phyloP scores from a whole-genome alignment of 2,888 invertebrate species.

The Andrena dorsata region DNA sequence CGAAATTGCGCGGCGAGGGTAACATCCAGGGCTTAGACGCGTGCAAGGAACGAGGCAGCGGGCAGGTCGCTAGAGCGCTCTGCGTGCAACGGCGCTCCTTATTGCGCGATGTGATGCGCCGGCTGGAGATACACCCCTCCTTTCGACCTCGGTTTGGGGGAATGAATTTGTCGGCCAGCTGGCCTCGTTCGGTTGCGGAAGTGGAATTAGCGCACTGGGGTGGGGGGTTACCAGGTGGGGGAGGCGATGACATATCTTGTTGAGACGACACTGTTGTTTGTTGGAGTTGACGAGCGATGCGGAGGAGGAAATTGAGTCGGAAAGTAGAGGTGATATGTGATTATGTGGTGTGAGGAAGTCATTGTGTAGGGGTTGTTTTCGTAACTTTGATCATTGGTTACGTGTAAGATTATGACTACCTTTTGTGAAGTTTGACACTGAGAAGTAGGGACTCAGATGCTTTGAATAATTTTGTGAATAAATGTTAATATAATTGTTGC shows the following conservation, averaged over 20 bases:
- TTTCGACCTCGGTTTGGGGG: background rate
- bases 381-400: background rate
- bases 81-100: conserved; percentile 31
- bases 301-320: background rate
- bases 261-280: background rate
- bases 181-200: background rate
- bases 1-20: conserved; percentile 46
- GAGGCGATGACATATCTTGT: background rate
- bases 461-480: no score
- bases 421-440: no score
- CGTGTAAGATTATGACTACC: background rate
- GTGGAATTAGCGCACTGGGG: background rate
- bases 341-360: background rate
- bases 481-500: no score
- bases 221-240: background rate
- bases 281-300: background rate
- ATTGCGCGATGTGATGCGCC: conserved; percentile 36
- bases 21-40: conserved; percentile 60
- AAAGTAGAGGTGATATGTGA: background rate
- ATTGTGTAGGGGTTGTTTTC: background rate
- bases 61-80: background rate
- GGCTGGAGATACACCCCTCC: background rate
- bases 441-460: no score
- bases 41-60: conserved; percentile 31
- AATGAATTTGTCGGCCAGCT: conserved; percentile 14